phyloP scores from a whole-genome alignment of 2,113 vertebrate species.

The Sylvia atricapilla region DNA sequence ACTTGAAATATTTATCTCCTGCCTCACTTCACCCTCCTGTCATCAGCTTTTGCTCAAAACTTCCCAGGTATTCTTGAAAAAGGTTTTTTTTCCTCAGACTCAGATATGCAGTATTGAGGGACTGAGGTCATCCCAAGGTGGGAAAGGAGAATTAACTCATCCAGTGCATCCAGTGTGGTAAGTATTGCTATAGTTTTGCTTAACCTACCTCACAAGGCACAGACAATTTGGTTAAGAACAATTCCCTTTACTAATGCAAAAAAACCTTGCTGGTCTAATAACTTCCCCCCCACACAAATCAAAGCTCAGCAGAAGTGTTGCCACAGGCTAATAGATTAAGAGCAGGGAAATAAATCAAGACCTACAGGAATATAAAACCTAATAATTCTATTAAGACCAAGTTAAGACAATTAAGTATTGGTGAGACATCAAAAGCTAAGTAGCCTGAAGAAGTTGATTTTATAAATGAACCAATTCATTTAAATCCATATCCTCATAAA shows the following conservation, averaged over 20 bases:
- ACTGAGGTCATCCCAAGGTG: not conserved
- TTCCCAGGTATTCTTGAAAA: not conserved
- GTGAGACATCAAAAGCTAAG: slow-evolving; percentile 30
- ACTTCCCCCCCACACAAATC: not conserved
- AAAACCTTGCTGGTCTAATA: not conserved
- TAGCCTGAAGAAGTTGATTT: slow-evolving; percentile 41
- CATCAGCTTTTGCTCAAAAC: not conserved
- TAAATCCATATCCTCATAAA: not conserved
- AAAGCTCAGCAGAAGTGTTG: slow-evolving; percentile 17
- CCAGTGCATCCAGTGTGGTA: not conserved
- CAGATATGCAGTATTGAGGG: not conserved
- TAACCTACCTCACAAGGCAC: not conserved
- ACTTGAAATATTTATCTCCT: not conserved
- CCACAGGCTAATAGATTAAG: not conserved
- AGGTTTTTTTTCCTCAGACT: not conserved
- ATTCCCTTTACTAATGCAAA: not conserved
- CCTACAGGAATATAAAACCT: slow-evolving; percentile 32
- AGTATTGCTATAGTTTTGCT: not conserved
- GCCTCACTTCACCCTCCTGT: not conserved
- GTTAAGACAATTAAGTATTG: slow-evolving; percentile 47
- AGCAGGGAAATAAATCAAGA: slow-evolving; percentile 36
- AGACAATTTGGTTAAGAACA: not conserved
- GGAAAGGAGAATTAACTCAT: not conserved
- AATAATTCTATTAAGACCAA: slow-evolving; percentile 46
- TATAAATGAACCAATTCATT: slow-evolving; percentile 17